Evolutionary conservation across 1,140 invertebrate genomes (phyloP).

Genomic region (Calycopis cecrops): DNA sequence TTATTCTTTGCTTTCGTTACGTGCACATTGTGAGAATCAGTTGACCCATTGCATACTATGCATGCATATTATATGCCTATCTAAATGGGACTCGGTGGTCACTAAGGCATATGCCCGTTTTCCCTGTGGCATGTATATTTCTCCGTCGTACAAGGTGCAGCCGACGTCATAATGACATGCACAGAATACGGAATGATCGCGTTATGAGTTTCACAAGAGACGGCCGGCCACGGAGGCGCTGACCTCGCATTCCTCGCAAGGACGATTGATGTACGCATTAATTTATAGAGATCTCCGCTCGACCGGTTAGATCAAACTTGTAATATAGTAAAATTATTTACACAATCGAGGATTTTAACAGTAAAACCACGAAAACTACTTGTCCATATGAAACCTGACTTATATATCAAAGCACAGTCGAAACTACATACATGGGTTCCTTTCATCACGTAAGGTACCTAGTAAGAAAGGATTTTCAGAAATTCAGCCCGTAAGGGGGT

Average conservation of each 20-base stretch:
- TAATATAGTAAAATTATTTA: background rate
- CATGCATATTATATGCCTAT: no score
- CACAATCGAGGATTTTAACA: background rate
- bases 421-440: no score
- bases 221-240: constrained; percentile 48
- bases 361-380: no score
- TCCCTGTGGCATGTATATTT: background rate
- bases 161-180: constrained; percentile 46
- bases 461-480: no score
- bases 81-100: constrained; percentile 7
- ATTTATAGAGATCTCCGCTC: constrained; percentile 26
- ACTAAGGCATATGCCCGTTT: background rate
- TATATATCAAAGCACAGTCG: no score
- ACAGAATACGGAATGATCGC: constrained; percentile 53
- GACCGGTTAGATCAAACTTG: constrained; percentile 15
- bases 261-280: constrained; percentile 58
- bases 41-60: no score
- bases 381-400: no score
- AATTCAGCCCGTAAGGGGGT: no score
- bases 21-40: no score
- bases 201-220: constrained; percentile 55
- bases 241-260: constrained; percentile 74
- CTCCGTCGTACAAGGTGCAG: constrained; percentile 31
- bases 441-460: no score
- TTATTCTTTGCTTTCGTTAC: no score